Evolutionary conservation across 2,113 vertebrate genomes (phyloP).

Genomic region (Paedocypris sp.): DNA sequence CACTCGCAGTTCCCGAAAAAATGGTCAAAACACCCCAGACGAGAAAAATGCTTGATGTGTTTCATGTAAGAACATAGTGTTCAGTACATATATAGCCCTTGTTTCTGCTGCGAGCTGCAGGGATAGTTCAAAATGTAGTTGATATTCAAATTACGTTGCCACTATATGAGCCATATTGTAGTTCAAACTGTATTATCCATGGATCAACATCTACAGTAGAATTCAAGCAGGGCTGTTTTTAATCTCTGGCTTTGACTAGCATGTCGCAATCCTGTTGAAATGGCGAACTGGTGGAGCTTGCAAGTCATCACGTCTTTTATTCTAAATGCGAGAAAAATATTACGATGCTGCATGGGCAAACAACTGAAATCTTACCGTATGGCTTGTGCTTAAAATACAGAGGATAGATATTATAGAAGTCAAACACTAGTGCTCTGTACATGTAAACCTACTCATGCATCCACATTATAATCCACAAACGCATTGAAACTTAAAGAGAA

Average conservation of each 20-base stretch:
- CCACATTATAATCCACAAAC: no score
- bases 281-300: constrained; percentile 14
- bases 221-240: constrained; percentile 31
- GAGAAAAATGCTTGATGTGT: background rate
- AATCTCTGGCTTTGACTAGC: constrained; percentile 30
- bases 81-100: constrained; percentile 38
- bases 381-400: constrained; percentile 43
- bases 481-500: no score
- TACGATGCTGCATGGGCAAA: constrained; percentile 59
- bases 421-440: constrained; percentile 16
- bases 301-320: constrained; percentile 36
- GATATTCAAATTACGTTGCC: constrained; percentile 26
- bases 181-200: constrained; percentile 32
- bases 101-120: constrained; percentile 22
- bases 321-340: constrained; percentile 43
- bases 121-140: constrained; percentile 11
- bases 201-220: constrained; percentile 32
- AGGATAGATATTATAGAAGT: constrained; percentile 31
- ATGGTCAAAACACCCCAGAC: background rate
- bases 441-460: constrained; percentile 27
- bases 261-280: constrained; percentile 36
- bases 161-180: constrained; percentile 38
- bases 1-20: background rate
- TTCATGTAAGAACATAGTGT: constrained; percentile 39
- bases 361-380: constrained; percentile 57